phyloP scores from a whole-genome alignment of 2,888 invertebrate species.

The Drosophila neoperkinsi region DNA sequence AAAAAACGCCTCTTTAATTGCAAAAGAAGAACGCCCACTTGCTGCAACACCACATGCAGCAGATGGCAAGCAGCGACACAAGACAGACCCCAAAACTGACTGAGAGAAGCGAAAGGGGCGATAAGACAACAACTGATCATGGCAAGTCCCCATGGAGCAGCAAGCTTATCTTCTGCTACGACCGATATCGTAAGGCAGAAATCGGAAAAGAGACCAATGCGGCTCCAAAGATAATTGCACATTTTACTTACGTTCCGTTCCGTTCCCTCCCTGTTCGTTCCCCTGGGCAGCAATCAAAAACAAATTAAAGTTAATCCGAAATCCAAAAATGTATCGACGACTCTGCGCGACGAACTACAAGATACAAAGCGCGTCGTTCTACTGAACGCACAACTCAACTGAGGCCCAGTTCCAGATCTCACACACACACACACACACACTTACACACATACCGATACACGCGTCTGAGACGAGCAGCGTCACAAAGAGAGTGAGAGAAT shows the following conservation, averaged over 20 bases:
- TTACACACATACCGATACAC: conserved; percentile 47
- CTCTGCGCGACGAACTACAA: conserved; percentile 64
- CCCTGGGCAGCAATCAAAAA: conserved; percentile 65
- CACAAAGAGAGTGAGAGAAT: conserved; percentile 33
- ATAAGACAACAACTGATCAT: conserved; percentile 24
- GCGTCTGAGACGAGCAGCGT: conserved; percentile 46
- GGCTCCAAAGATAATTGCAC: conserved; percentile 60
- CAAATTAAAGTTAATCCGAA: conserved; percentile 74
- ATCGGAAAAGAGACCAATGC: conserved; percentile 51
- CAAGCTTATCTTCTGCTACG: conserved; percentile 31
- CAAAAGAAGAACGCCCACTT: conserved; percentile 68
- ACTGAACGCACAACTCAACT: conserved; percentile 59
- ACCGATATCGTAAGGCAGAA: conserved; percentile 28
- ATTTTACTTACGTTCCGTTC: conserved; percentile 63
- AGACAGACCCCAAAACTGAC: conserved; percentile 18
- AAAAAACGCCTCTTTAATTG: conserved; percentile 59
- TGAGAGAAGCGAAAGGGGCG: conserved; percentile 32
- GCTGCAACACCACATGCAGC: conserved; percentile 11
- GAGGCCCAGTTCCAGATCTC: conserved; percentile 37
- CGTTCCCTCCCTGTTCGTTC: conserved; percentile 21
- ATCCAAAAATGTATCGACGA: conserved; percentile 28
- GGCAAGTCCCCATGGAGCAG: conserved; percentile 34
- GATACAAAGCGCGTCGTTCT: conserved; percentile 69
- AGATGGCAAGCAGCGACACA: conserved; percentile 38
- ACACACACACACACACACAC: conserved; percentile 20